A percentile compares a stretch with the other conserved stretches of the same genome.
Evolutionary conservation across 2,797 vertebrate genomes (phyloP).

Genomic region (Apodemus agrarius): DNA sequence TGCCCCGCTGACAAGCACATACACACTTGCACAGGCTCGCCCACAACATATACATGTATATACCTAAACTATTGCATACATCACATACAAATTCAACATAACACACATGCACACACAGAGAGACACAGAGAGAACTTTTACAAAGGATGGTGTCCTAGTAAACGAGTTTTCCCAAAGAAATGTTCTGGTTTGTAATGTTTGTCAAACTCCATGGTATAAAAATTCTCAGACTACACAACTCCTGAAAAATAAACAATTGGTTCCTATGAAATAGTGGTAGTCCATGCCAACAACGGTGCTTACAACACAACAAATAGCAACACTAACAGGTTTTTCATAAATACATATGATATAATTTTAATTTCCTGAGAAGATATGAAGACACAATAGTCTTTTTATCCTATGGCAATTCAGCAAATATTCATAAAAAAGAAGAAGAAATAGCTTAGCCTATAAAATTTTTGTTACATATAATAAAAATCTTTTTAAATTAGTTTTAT

Average conservation of each 20-base stretch:
- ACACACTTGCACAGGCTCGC: neutral
- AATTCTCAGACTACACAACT: neutral
- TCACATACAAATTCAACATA: neutral
- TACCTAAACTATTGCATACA: neutral
- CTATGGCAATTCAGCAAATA: neutral
- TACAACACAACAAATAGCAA: conserved; percentile 27
- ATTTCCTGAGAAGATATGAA: conserved; percentile 73
- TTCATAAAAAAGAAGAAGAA: neutral
- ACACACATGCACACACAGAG: neutral
- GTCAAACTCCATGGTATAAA: neutral
- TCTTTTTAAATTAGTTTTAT: conserved; percentile 69
- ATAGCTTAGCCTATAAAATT: neutral
- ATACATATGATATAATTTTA: conserved; percentile 44
- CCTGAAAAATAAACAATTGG: conserved; percentile 31
- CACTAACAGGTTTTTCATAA: conserved; percentile 47
- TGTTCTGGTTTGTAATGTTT: neutral
- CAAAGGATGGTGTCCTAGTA: neutral
- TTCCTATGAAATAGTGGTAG: neutral
- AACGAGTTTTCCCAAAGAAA: conserved; percentile 9
- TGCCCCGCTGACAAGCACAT: neutral
- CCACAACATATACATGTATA: neutral
- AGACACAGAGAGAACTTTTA: neutral
- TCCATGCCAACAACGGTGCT: neutral
- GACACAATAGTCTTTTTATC: neutral
- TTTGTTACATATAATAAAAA: conserved; percentile 50